These are phyloP conservation scores for Macrocentrus cingulum DNA, from an alignment of 1,140 invertebrate species.

Conservation along the genomic window DNA sequence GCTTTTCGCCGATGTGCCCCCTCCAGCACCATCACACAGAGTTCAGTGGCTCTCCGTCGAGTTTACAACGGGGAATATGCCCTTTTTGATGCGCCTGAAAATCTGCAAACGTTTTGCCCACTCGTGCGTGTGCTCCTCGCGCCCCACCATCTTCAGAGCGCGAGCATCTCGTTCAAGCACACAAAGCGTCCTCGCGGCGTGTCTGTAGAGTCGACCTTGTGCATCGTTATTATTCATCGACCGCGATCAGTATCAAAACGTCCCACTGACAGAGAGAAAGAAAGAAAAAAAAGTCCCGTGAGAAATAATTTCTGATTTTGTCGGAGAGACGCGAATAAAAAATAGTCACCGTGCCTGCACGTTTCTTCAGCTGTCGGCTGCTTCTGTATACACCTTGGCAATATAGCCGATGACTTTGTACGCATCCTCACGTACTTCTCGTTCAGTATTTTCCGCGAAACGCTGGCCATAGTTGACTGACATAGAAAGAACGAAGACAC, in stretches of 20 bases:
- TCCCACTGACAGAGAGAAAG: no score
- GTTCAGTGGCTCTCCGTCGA: conserved; percentile 20
- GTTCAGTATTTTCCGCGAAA: conserved; percentile 55
- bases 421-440: conserved; percentile 47
- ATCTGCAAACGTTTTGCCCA: no score
- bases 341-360: conserved; percentile 24
- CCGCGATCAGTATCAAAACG: no score
- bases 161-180: conserved; percentile 5
- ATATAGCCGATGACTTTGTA: conserved; percentile 34
- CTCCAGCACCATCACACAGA: conserved; percentile 8
- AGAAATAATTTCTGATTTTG: neutral
- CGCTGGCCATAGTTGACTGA: conserved; percentile 38
- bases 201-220: conserved; percentile 21
- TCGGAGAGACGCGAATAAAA: neutral
- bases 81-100: neutral
- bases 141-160: no score
- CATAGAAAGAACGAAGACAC: conserved; percentile 28
- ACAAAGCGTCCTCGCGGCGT: neutral
- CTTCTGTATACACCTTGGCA: neutral
- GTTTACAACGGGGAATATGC: no score
- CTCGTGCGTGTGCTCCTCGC: no score
- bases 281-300: neutral
- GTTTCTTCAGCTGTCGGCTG: conserved; percentile 15
- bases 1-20: conserved; percentile 28
- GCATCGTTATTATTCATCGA: conserved; percentile 16